A percentile compares a stretch with the other conserved stretches of the same genome.
phyloP scores from a whole-genome alignment of 2,113 vertebrate species.

The Nesoenas mayeri region DNA sequence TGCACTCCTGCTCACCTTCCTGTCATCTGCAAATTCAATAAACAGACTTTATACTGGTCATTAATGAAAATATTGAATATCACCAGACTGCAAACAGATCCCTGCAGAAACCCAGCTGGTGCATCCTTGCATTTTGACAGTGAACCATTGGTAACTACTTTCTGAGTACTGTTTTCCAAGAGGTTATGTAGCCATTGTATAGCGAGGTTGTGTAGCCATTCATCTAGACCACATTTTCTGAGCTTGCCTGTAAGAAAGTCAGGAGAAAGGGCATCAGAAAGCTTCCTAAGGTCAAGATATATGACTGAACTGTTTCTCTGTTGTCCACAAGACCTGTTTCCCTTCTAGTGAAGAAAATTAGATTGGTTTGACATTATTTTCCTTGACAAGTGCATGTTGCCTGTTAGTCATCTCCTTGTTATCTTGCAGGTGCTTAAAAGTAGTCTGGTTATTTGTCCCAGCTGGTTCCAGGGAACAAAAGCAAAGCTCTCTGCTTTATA shows the following conservation, averaged over 20 bases:
- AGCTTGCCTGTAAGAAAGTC: background rate
- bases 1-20: conserved; percentile 6
- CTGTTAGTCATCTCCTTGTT: conserved; percentile 29
- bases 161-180: background rate
- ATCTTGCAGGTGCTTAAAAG: conserved; percentile 21
- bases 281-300: conserved; percentile 6
- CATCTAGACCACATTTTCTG: conserved; percentile 7
- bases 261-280: background rate
- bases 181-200: background rate
- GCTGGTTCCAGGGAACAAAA: background rate
- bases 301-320: background rate
- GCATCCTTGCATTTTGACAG: conserved; percentile 41
- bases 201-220: background rate
- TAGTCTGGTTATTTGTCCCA: conserved; percentile 18
- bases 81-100: background rate
- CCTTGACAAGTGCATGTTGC: conserved; percentile 22
- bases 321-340: conserved; percentile 34
- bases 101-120: conserved; percentile 4
- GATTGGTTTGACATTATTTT: conserved; percentile 36
- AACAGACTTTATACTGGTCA: conserved; percentile 25
- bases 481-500: background rate
- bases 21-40: conserved; percentile 55
- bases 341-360: conserved; percentile 27
- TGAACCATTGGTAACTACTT: conserved; percentile 14
- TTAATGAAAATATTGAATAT: conserved; percentile 59